Evolutionary conservation across 1,140 invertebrate species (phyloP).

Genomic region (Cydia amplana): DNA sequence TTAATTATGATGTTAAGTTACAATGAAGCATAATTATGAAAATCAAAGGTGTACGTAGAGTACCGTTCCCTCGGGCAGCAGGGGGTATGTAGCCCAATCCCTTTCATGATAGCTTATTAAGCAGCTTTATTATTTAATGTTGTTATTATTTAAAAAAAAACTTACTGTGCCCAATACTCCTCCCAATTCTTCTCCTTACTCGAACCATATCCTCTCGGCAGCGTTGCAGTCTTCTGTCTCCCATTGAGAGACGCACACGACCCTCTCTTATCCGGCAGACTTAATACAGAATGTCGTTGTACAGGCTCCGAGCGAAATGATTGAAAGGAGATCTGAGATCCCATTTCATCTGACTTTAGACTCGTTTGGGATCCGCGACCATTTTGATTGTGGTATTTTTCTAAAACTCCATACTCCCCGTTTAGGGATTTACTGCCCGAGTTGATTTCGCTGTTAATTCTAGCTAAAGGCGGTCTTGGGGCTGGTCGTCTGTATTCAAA

Average conservation of each 20-base stretch:
- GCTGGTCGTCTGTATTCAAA: conserved; percentile 50
- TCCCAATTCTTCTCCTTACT: conserved; percentile 73
- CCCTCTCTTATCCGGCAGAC: conserved; percentile 58
- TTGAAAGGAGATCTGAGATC: conserved; percentile 60
- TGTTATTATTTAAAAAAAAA: conserved; percentile 32
- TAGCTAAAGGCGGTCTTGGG: conserved; percentile 50
- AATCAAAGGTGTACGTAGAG: no score
- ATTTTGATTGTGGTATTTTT: conserved; percentile 46
- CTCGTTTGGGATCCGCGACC: conserved; percentile 58
- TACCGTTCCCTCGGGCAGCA: no score
- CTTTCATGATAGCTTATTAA: no score
- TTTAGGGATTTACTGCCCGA: conserved; percentile 49
- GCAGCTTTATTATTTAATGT: no score
- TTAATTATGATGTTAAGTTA: no score
- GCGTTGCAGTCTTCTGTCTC: conserved; percentile 59
- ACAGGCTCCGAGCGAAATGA: conserved; percentile 68
- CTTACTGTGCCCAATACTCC: conserved; percentile 76
- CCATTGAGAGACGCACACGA: conserved; percentile 58
- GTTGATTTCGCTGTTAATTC: conserved; percentile 44
- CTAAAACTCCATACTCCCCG: conserved; percentile 40
- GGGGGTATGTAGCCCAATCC: no score
- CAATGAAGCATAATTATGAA: no score
- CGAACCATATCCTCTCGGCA: conserved; percentile 67
- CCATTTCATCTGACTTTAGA: conserved; percentile 61
- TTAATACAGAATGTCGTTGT: conserved; percentile 60